A percentile compares a stretch with the other conserved stretches of the same genome.
phyloP scores from a whole-genome alignment of 23 tunicate species.

The Trididemnum miniatum region DNA sequence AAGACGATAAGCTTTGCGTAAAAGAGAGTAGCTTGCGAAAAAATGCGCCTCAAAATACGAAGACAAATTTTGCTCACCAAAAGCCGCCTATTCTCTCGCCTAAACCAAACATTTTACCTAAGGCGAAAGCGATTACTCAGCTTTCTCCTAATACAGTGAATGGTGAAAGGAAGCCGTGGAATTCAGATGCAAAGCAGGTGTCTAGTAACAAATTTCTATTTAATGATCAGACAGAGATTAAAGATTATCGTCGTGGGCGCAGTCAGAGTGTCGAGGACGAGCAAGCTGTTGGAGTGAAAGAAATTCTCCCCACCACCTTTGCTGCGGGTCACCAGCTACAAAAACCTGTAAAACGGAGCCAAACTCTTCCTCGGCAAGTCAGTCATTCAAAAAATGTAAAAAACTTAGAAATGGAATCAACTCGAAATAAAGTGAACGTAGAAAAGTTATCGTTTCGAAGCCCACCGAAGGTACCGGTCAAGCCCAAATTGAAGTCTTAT shows the following conservation, averaged over 20 bases:
- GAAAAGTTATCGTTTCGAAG: constrained; percentile 10
- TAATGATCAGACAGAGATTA: neutral
- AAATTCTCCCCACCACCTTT: neutral
- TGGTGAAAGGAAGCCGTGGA: neutral
- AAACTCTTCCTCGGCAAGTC: neutral
- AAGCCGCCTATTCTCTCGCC: constrained; percentile 61
- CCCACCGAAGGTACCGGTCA: constrained; percentile 44
- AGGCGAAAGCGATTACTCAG: constrained; percentile 21
- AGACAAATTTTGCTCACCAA: neutral
- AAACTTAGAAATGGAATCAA: neutral
- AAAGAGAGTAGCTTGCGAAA: constrained; percentile 2
- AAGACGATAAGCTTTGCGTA: neutral
- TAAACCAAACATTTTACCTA: constrained; percentile 39
- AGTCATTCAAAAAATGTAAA: neutral
- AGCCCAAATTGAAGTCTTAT: constrained; percentile 36
- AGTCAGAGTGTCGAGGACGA: constrained; percentile 4
- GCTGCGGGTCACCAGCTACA: neutral
- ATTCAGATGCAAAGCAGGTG: neutral
- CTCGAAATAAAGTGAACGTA: neutral
- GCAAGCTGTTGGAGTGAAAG: neutral
- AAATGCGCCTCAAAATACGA: constrained; percentile 2
- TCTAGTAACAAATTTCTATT: neutral
- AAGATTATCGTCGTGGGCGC: neutral
- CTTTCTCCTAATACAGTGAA: constrained; percentile 2
- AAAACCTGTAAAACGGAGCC: neutral